Evolutionary conservation across 1,140 invertebrate genomes (phyloP).

Genomic region (Orius insidiosus): DNA sequence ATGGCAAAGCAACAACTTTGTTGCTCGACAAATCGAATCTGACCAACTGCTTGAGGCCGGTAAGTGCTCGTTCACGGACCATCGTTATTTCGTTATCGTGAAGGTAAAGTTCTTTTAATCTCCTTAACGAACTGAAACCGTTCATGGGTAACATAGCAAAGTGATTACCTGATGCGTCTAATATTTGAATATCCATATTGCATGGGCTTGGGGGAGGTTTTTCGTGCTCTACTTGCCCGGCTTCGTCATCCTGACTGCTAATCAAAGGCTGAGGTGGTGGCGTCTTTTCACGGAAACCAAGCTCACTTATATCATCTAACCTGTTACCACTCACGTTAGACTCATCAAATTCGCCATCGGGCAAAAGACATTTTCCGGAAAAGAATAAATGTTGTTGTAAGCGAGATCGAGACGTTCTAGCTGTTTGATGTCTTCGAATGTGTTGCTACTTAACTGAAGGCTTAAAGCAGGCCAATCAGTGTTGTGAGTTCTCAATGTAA

Average conservation of each 20-base stretch:
- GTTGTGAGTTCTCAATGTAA: conserved; percentile 64
- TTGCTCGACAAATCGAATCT: conserved; percentile 73
- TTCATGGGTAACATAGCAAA: conserved; percentile 60
- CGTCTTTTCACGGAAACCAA: conserved; percentile 46
- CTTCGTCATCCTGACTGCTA: conserved; percentile 22
- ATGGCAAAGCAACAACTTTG: conserved; percentile 71
- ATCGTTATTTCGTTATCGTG: conserved; percentile 72
- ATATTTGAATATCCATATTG: conserved; percentile 55
- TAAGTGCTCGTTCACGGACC: conserved; percentile 62
- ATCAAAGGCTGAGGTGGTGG: conserved; percentile 27
- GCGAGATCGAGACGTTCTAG: conserved; percentile 70
- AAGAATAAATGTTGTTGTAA: conserved; percentile 72
- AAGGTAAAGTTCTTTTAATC: conserved; percentile 56
- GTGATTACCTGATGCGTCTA: conserved; percentile 73
- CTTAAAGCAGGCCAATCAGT: conserved; percentile 57
- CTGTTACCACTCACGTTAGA: conserved; percentile 71
- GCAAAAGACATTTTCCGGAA: conserved; percentile 72
- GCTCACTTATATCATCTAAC: conserved; percentile 62
- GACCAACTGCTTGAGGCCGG: conserved; percentile 56
- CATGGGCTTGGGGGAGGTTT: conserved; percentile 34
- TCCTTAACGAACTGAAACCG: conserved; percentile 56
- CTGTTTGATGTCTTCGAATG: conserved; percentile 48
- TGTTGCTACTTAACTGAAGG: conserved; percentile 55
- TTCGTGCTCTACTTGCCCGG: conserved; percentile 17
- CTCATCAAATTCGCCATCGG: conserved; percentile 54